Evolutionary conservation across 1,140 invertebrate genomes (phyloP).

Genomic region (Lepidotrigona ventralis): DNA sequence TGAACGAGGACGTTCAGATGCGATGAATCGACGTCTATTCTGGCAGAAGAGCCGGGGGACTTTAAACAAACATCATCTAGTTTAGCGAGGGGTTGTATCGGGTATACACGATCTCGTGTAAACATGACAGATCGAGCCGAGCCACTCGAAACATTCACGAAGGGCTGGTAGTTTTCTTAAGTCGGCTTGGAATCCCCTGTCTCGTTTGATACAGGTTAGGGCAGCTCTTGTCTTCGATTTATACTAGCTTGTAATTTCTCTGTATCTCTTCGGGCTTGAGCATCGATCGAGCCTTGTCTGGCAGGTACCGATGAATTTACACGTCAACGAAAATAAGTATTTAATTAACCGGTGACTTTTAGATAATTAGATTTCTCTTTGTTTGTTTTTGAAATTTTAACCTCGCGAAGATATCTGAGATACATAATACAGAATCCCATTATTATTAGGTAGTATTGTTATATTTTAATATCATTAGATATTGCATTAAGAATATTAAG

Average conservation of each 20-base stretch:
- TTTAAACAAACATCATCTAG: conserved; percentile 66
- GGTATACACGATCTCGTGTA: conserved; percentile 63
- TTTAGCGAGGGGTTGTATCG: conserved; percentile 62
- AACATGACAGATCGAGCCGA: conserved; percentile 61
- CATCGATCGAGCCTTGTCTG: not conserved
- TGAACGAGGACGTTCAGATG: conserved; percentile 10
- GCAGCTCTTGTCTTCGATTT: conserved; percentile 62
- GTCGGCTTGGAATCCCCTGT: conserved; percentile 38
- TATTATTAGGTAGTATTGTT: no score
- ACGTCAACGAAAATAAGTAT: not conserved
- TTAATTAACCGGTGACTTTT: not conserved
- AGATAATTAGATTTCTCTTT: no score
- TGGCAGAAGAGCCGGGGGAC: conserved; percentile 22
- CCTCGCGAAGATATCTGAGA: no score
- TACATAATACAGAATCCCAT: no score
- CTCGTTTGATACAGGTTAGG: conserved; percentile 58
- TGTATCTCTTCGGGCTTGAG: not conserved
- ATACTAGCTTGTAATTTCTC: conserved; percentile 47
- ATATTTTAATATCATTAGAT: no score
- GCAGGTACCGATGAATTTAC: not conserved
- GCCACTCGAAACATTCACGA: conserved; percentile 61
- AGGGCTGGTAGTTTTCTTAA: conserved; percentile 67
- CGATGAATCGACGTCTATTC: conserved; percentile 37
- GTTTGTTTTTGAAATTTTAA: no score
- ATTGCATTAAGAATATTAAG: no score